Evolutionary conservation across 2,888 invertebrate species (phyloP).

Genomic region (Cremastinae sp.): DNA sequence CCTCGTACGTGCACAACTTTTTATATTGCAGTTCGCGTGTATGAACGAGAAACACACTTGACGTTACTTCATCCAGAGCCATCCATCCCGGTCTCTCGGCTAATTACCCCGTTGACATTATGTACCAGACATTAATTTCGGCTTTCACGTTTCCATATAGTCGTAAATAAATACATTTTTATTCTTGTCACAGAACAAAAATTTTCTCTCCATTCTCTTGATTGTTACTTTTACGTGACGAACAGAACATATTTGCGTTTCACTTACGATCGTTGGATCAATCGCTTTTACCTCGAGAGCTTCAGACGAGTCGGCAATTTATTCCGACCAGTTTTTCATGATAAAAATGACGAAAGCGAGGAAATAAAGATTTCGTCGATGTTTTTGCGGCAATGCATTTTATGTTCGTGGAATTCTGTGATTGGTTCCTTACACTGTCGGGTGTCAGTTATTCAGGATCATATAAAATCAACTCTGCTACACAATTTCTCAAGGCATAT

Average conservation of each 20-base stretch:
- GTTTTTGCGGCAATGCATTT: constrained; percentile 1
- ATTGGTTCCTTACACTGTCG: not conserved
- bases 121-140: constrained; percentile 50
- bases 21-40: constrained; percentile 53
- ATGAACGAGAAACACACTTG: constrained; percentile 74
- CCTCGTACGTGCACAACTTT: constrained; percentile 20
- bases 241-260: too few relatives aligned
- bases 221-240: too few relatives aligned
- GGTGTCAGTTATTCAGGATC: constrained; percentile 40
- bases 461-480: constrained; percentile 43
- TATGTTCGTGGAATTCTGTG: not conserved
- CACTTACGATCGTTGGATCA: too few relatives aligned
- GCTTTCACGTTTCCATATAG: constrained; percentile 60
- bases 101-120: constrained; percentile 73
- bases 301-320: too few relatives aligned
- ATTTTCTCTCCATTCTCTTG: too few relatives aligned
- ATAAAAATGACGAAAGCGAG: not conserved
- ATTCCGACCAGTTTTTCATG: too few relatives aligned
- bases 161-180: constrained; percentile 76
- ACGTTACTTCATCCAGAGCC: constrained; percentile 37
- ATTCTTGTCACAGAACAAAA: too few relatives aligned
- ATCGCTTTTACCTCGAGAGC: too few relatives aligned
- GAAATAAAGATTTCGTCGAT: not conserved
- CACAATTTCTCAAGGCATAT: constrained; percentile 36
- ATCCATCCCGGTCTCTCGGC: constrained; percentile 26